phyloP scores from a whole-genome alignment of 2,797 vertebrate genomes.

The Eleutherodactylus coqui region DNA sequence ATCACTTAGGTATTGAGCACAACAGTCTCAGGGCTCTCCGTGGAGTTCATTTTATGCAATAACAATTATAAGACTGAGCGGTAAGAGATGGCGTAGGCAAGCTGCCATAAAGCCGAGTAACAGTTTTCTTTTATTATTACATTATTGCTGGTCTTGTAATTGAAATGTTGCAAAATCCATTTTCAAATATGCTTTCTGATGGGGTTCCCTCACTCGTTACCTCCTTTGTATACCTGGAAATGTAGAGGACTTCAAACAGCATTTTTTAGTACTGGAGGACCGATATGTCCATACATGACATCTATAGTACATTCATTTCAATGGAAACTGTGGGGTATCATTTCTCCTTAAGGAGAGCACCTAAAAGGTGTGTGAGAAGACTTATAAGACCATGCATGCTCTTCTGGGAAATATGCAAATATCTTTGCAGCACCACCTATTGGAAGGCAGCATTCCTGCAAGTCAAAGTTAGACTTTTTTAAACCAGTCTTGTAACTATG shows the following conservation, averaged over 20 bases:
- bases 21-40: background rate
- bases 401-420: too few species aligned
- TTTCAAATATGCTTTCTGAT: background rate
- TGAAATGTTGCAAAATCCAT: background rate
- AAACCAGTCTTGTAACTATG: too few species aligned
- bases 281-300: too few species aligned
- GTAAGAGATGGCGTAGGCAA: background rate
- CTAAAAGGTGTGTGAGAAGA: too few species aligned
- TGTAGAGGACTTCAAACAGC: background rate
- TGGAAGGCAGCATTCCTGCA: too few species aligned
- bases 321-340: too few species aligned
- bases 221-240: background rate
- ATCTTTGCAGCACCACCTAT: too few species aligned
- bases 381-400: too few species aligned
- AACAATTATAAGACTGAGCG: background rate
- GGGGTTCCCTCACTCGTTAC: background rate
- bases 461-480: too few species aligned
- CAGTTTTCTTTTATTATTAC: background rate
- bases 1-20: conserved; percentile 32
- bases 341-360: too few species aligned
- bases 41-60: background rate
- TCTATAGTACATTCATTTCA: too few species aligned
- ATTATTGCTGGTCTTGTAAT: background rate
- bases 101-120: background rate
- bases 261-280: too few species aligned